Base-by-base conservation (phyloP, 2,113 vertebrate genomes). In the Ceyx cyanopectus region DNA sequence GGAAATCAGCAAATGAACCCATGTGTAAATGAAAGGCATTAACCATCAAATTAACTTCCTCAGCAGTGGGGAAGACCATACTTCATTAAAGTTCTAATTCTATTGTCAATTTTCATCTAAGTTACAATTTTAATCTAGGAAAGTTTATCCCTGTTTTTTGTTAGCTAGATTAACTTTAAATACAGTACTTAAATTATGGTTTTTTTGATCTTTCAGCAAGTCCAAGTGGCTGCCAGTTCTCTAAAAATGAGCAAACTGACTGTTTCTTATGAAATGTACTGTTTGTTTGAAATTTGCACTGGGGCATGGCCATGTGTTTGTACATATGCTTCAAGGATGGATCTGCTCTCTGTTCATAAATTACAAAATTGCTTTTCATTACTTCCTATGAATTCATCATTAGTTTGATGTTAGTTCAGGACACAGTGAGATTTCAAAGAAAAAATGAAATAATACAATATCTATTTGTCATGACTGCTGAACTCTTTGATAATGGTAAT, bases 161-260 rank as follows among this genome's bases (percentile, higher is more conserved):
- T 96, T 97, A 95, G 87, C 85, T 90, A 90, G 81, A 91, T 97
- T 96, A 93, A 91, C 90, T 94, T 97, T 94, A 96, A 95, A 89
- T 90, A 32, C 90, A 95, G 88, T 63, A 72, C 57, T 96, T 94
- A 94, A 94, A 96, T 95, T 87, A 80, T 72, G 76, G 76, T 69
- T 62, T 94, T 94, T 93, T 93, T 89, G 93, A 92, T 79, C 90
- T 96, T 96, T 97, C 97, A 96, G 77, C 93, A 95, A 82, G 72
- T 94, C 43, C 56, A 65, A 93, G 63, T 70, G 32, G 24, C 61
- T 86, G 93, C 95, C 82, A 94, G 85, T 90, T 95, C 82, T 89
- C 82, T 66, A 87, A 74, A 93, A 96, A 87, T 85, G 73, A 96
- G 77, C 60, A 95, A 96, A 94, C 8, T 91, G 76, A 54, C 89